Percentiles rank a stretch among this genome's conserved stretches.
These are phyloP conservation scores for Vulpes ferrilata DNA, from an alignment of 2,113 vertebrate species.

Conservation along the genomic window DNA sequence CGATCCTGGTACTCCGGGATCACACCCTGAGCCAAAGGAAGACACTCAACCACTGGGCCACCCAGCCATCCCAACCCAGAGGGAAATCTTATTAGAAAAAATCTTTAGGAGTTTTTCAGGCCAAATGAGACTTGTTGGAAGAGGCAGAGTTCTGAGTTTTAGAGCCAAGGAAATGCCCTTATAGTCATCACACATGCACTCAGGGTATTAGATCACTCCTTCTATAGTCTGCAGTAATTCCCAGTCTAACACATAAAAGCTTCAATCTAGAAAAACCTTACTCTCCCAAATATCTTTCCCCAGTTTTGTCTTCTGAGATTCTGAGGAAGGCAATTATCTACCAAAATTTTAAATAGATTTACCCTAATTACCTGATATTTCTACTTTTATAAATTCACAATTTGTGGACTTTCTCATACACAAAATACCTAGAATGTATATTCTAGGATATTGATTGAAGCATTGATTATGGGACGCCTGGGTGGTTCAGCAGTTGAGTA, in stretches of 20 bases:
- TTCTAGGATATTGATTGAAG: conserved; percentile 26
- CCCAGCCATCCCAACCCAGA: neutral
- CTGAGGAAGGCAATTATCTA: conserved; percentile 9
- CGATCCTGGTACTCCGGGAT: no score
- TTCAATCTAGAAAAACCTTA: neutral
- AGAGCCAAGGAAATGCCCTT: neutral
- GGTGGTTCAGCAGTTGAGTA: no score
- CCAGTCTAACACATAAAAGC: neutral
- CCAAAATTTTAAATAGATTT: conserved; percentile 39
- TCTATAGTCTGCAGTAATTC: neutral
- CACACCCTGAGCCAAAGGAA: no score
- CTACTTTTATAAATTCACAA: conserved; percentile 13
- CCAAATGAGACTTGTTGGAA: conserved; percentile 9
- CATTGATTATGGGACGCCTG: neutral
- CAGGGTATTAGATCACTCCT: neutral
- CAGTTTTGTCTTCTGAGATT: conserved; percentile 34
- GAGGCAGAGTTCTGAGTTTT: neutral
- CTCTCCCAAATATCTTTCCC: neutral
- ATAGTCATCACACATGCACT: neutral
- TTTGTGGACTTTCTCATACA: neutral
- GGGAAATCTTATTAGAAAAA: conserved; percentile 42
- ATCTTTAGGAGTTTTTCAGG: neutral
- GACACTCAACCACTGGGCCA: neutral
- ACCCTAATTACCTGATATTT: neutral
- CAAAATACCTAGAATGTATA: conserved; percentile 41